Evolutionary conservation across 2,113 vertebrate species (phyloP), one percentile per base, ranked within the genome.

Genomic region (Furnarius figulus): DNA sequence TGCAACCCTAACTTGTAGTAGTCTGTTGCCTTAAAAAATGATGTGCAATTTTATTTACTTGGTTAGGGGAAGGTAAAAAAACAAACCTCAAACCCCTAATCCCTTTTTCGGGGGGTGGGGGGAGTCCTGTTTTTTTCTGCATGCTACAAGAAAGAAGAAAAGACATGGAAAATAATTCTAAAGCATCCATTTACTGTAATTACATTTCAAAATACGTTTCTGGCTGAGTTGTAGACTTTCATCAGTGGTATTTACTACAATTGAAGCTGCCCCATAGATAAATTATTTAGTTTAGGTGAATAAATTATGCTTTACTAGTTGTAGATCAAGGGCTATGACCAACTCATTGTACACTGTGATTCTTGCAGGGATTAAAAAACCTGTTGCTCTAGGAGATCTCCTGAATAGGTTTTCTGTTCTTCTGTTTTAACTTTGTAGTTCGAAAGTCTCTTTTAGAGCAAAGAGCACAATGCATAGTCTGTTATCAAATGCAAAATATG

Each of bases 401-500:
- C 39, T 93, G 81, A 93, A 93, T 74, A 55, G 42, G 9, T 85
- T 96, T 94, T 59, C 85, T 93, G 66, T 97, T 59, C 61, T 88
- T 85, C 88, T 92, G 37, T 75, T 90, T 85, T 85, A 91, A 63
- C 71, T 90, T 85, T 0, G 0, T 55, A 22, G 0, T 40, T 58
- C 12, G 50, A 76, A 83, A 84, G 24, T 6, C 56, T 27, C 47
- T 50, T 86, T 50, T 39, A 68, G 59, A 84, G 79, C 21, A 53
- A 63, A 58, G 52, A 88, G 68, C 68, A 96, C 79, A 96, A 78
- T 81, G 85, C 47, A 12, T 15, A 78, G 83, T 35, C 90, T 96
- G 95, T 93, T 97, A 96, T 92, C 89, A 94, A 72, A 85, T 58
- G 83, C 90, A 90, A 93, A 95, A 81, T 71, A 78, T 47, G 91